A percentile compares a stretch with the other conserved stretches of the same genome.
These are phyloP conservation scores for Lordiphosa stackelbergi DNA, from an alignment of 1,140 invertebrate genomes.

Conservation along the genomic window DNA sequence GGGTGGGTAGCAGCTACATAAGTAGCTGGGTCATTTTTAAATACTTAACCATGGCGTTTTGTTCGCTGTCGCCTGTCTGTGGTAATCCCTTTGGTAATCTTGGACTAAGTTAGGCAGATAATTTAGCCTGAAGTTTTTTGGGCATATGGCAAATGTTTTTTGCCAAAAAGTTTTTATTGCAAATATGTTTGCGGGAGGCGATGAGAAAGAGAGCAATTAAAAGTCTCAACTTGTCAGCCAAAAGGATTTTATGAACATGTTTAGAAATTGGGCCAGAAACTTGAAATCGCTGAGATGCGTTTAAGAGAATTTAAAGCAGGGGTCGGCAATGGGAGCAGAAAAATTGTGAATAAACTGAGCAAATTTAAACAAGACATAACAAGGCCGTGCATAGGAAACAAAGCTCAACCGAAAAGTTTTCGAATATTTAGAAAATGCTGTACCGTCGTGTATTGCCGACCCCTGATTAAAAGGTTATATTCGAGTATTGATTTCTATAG, in stretches of 20 bases:
- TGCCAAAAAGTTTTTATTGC: slow-evolving; percentile 38
- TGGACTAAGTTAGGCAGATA: slow-evolving; percentile 46
- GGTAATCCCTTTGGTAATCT: slow-evolving; percentile 55
- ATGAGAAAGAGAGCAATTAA: slow-evolving; percentile 24
- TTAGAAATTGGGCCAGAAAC: background rate
- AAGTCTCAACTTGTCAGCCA: slow-evolving; percentile 7
- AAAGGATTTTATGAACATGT: slow-evolving; percentile 1
- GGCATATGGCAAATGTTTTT: slow-evolving; percentile 28
- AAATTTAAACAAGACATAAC: too few relatives aligned
- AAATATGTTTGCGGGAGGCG: slow-evolving; percentile 21
- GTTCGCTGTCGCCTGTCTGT: slow-evolving; percentile 23
- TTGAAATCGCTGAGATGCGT: background rate
- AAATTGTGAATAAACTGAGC: too few relatives aligned
- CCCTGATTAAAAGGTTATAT: too few relatives aligned
- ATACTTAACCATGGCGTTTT: slow-evolving; percentile 39
- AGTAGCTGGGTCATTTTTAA: slow-evolving; percentile 52
- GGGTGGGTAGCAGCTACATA: slow-evolving; percentile 15
- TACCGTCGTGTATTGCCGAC: too few relatives aligned
- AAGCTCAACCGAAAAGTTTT: too few relatives aligned
- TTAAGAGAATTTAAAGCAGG: too few relatives aligned
- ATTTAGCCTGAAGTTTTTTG: slow-evolving; percentile 34
- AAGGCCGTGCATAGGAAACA: too few relatives aligned
- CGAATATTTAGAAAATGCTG: too few relatives aligned
- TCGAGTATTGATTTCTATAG: too few relatives aligned
- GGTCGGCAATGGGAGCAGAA: too few relatives aligned